Conservation (phyloP, 2,113 vertebrate species). For the Pomatostomus ruficeps region DNA sequence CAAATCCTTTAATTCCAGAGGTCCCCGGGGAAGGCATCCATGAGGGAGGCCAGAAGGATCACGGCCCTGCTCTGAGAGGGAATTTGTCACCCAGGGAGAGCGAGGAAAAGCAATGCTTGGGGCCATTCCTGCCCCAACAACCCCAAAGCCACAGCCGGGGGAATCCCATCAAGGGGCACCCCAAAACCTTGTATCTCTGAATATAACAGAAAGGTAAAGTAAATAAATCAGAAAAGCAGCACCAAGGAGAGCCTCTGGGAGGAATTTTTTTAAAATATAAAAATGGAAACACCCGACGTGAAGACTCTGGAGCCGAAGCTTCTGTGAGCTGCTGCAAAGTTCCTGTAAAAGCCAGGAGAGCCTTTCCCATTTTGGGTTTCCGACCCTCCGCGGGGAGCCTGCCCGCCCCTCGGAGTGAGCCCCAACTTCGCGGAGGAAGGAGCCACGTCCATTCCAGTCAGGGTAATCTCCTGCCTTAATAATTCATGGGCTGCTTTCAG, state of each 20-base stretch:
- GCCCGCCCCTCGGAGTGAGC: rapidly evolving
- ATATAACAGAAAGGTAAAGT: background rate
- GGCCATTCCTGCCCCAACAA: background rate
- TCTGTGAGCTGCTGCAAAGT: background rate
- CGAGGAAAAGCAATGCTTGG: background rate
- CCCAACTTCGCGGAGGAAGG: background rate
- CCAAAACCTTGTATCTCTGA: too few species aligned
- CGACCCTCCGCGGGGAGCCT: background rate
- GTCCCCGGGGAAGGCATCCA: background rate
- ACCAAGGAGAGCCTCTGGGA: background rate
- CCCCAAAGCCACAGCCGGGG: background rate
- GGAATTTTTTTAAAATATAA: background rate
- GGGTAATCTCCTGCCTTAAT: slow-evolving; percentile 27
- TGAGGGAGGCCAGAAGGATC: background rate
- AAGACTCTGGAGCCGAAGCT: background rate
- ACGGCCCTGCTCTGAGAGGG: background rate
- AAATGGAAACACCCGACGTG: background rate
- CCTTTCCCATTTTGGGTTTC: background rate
- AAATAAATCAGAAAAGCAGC: background rate
- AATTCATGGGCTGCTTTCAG: slow-evolving; percentile 39
- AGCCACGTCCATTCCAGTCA: background rate
- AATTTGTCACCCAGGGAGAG: background rate
- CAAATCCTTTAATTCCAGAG: background rate
- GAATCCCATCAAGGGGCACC: background rate
- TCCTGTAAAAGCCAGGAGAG: background rate